Evolutionary conservation across 2,888 invertebrate genomes (phyloP), one percentile per base, ranked within the genome.

Genomic region (Dyspetes luteomarginatus): DNA sequence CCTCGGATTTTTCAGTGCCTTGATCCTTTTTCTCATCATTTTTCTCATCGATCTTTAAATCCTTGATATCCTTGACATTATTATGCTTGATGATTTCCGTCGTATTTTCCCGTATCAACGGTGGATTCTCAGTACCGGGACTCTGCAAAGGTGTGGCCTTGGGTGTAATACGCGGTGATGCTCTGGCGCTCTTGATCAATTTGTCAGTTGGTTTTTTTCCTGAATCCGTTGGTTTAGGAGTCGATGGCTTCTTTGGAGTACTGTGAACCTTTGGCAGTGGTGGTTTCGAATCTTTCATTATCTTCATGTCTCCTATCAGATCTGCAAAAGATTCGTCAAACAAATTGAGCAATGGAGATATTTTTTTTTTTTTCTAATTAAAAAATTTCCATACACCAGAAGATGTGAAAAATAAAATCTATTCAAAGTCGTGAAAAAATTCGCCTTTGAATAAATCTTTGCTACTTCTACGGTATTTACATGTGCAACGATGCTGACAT

Each of bases 271-370:
- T 93, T 86, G 95, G 95, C 90, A 94, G 90, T 86, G 95, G 95
- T 86, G 95, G 95, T 88, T 95, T 95, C 88, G 94, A 94, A 86
- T 94, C 94, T 64, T 94, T 94, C 72, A 94, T 93, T 52, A 93
- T 90, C 86, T 90, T 92, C 28, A 86, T 83, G 56, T 92, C 92
- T 79, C 88, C 87, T 64, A 86, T 77, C 79, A 90, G 77, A 76
- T 93, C 91, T 84, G 88, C 81, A 86, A 28, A 58, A 26, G 22
- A 58, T 28, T 41, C 30, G 65, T 19, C 15, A 26, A 69, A 7
- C 4, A 30, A n/a, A 3, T 48, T 48, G 43, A 74, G 30, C 19
- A 55, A 26, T n/a, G 91, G 3, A 0, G 7, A 26, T 17, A 26
- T 67, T 3, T 19, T 30, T n/a, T 45, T n/a, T n/a, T n/a, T n/a